These are phyloP conservation scores for Paramuricea clavata DNA, from an alignment of 92 coral and sea anemone species.

Conservation along the genomic window DNA sequence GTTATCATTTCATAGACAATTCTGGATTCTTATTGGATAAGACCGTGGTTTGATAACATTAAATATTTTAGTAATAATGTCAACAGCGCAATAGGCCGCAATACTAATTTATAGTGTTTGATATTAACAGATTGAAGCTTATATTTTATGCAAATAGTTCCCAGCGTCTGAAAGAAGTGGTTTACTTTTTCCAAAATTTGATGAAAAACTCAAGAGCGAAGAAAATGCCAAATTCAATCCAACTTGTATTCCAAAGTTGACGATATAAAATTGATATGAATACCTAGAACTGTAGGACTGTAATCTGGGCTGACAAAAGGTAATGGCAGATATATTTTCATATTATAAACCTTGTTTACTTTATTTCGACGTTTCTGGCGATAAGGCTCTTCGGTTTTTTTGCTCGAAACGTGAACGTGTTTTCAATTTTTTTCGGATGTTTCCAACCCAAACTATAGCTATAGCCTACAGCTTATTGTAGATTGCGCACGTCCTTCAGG, in stretches of 20 bases:
- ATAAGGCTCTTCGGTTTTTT: no score
- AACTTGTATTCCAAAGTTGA: background rate
- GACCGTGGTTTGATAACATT: background rate
- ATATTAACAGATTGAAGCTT: background rate
- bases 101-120: background rate
- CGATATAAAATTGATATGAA: background rate
- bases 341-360: no score
- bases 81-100: background rate
- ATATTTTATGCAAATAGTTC: background rate
- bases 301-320: background rate
- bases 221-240: no score
- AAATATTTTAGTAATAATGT: background rate
- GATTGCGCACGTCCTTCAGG: no score
- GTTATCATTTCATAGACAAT: background rate
- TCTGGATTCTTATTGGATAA: background rate
- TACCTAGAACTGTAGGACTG: background rate
- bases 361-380: background rate
- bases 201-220: background rate
- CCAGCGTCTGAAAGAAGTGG: background rate
- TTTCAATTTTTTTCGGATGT: background rate
- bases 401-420: no score
- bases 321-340: background rate
- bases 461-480: no score
- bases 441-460: background rate
- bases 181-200: background rate